A percentile compares a stretch with the other conserved stretches of the same genome.
Evolutionary conservation across 2,113 vertebrate genomes (phyloP).

Genomic region (Ovibos moschatus): DNA sequence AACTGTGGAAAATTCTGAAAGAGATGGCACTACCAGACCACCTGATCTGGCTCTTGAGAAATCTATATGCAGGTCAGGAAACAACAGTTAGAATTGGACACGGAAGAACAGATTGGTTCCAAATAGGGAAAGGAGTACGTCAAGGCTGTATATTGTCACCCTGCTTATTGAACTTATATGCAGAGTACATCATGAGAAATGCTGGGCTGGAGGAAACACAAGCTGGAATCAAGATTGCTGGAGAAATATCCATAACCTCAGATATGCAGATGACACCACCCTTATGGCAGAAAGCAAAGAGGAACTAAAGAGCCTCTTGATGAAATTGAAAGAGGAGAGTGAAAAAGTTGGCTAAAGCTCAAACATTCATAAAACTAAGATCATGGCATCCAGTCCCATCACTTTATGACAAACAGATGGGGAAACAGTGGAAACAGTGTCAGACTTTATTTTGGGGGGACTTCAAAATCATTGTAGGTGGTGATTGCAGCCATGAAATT

Average conservation of each 20-base stretch:
- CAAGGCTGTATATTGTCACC: neutral
- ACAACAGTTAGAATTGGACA: neutral
- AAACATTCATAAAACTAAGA: neutral
- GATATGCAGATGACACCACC: neutral
- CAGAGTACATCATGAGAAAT: neutral
- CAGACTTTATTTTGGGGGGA: neutral
- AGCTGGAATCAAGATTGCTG: neutral
- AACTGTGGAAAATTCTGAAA: neutral
- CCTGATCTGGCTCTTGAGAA: neutral
- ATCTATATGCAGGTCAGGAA: neutral
- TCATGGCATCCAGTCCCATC: neutral
- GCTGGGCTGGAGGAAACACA: neutral
- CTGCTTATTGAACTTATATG: neutral
- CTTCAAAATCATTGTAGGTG: neutral
- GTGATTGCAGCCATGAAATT: neutral
- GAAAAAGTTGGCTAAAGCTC: neutral
- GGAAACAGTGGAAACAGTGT: neutral
- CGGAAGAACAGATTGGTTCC: accelerated
- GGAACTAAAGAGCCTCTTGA: neutral
- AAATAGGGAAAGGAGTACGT: neutral
- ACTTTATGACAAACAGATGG: neutral
- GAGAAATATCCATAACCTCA: neutral
- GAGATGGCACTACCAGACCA: neutral
- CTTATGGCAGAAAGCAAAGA: neutral
- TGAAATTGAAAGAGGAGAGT: neutral